Evolutionary conservation across 2,113 vertebrate species (phyloP).

Genomic region (Sclerurus mexicanus): DNA sequence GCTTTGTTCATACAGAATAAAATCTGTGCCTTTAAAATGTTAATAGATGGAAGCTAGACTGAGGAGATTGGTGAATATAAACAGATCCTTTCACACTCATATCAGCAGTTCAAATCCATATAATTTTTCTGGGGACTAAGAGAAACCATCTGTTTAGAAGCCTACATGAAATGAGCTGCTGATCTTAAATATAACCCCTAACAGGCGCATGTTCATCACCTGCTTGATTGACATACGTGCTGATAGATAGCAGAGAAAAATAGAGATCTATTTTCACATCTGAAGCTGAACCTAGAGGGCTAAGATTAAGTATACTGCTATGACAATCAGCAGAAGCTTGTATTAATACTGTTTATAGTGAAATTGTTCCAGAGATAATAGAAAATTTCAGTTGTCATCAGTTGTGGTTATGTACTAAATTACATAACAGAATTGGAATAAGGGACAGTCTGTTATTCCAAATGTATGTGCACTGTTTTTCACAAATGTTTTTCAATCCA

Average conservation of each 20-base stretch:
- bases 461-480: background rate
- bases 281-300: background rate
- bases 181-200: conserved; percentile 39
- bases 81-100: background rate
- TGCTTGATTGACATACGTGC: conserved; percentile 24
- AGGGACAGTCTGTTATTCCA: background rate
- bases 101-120: background rate
- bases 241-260: background rate
- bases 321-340: background rate
- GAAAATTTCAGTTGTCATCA: background rate
- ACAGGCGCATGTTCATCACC: background rate
- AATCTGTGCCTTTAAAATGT: conserved; percentile 33
- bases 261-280: background rate
- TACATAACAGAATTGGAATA: background rate
- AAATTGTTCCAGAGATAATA: background rate
- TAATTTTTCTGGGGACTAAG: conserved; percentile 3
- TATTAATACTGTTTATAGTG: background rate
- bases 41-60: background rate
- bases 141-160: conserved; percentile 52
- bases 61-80: conserved; percentile 4
- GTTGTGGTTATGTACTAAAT: background rate
- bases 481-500: background rate
- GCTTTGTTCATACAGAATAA: conserved; percentile 10
- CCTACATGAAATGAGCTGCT: conserved; percentile 33
- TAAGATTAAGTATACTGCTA: background rate